Conservation (phyloP, 2,888 invertebrate genomes). For the Notodonta dromedarius region DNA sequence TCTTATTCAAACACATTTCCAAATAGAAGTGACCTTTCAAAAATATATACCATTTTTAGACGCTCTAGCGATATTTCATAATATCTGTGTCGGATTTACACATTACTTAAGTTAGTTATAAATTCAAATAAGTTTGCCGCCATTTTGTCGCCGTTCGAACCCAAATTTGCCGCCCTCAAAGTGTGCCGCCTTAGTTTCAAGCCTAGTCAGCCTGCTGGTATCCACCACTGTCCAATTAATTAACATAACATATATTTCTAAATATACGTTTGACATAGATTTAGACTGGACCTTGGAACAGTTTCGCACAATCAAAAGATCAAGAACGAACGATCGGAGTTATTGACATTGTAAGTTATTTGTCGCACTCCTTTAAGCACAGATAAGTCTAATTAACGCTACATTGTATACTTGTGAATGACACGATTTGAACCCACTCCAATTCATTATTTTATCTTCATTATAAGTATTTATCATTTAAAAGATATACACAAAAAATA, state of each 20-base stretch:
- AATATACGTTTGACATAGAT: slow-evolving; percentile 11
- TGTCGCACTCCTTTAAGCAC: slow-evolving; percentile 6
- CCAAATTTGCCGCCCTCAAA: too few relatives aligned
- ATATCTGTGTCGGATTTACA: not conserved
- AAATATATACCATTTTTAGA: too few relatives aligned
- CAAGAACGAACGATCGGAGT: slow-evolving; percentile 34
- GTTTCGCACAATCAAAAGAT: slow-evolving; percentile 50
- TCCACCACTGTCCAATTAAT: not conserved
- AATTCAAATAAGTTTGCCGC: too few relatives aligned
- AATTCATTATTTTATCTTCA: not conserved
- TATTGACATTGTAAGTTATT: slow-evolving; percentile 32
- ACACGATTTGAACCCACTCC: not conserved
- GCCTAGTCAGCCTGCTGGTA: too few relatives aligned
- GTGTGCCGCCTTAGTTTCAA: too few relatives aligned
- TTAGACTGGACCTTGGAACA: slow-evolving; percentile 46
- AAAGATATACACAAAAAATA: not conserved
- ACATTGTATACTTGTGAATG: not conserved
- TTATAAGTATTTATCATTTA: not conserved
- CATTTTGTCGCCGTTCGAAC: too few relatives aligned
- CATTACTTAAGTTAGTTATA: not conserved
- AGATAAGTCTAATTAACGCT: slow-evolving; percentile 17
- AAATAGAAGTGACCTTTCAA: too few relatives aligned
- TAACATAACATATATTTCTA: slow-evolving; percentile 6
- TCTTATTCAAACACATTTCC: too few relatives aligned
- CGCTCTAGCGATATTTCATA: not conserved